phyloP scores from a whole-genome alignment of 2,797 vertebrate species.

The Neoniphon sammara region DNA sequence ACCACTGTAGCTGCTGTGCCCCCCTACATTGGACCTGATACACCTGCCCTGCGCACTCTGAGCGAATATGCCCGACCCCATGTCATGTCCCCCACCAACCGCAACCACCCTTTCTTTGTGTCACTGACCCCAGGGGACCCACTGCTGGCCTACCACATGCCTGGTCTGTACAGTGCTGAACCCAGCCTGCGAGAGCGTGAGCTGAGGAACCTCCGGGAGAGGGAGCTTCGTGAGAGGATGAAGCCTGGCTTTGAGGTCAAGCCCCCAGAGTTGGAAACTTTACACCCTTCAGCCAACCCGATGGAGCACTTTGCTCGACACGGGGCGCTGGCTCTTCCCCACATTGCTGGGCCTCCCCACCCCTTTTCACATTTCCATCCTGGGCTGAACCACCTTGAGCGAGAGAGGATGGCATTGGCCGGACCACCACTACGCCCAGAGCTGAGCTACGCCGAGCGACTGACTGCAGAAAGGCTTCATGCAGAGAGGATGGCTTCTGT shows the following conservation, averaged over 20 bases:
- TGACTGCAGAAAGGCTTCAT: slow-evolving; percentile 95
- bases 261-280: slow-evolving; percentile 92
- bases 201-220: slow-evolving; percentile 92
- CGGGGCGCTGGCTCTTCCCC: slow-evolving; percentile 91
- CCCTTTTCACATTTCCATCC: slow-evolving; percentile 93
- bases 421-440: slow-evolving; percentile 93
- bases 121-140: slow-evolving; percentile 93
- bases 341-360: slow-evolving; percentile 87
- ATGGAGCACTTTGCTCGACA: slow-evolving; percentile 98
- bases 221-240: slow-evolving; percentile 96
- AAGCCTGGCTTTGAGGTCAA: slow-evolving; percentile 98
- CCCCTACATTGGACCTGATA: slow-evolving; percentile 96
- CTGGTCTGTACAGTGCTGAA: slow-evolving; percentile 92
- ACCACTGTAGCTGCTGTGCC: slow-evolving; percentile 96
- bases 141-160: slow-evolving; percentile 96
- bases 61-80: slow-evolving; percentile 98
- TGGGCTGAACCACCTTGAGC: slow-evolving; percentile 90
- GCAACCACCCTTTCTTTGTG: slow-evolving; percentile 97
- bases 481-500: slow-evolving; percentile 97
- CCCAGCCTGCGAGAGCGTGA: slow-evolving; percentile 93
- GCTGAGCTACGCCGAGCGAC: slow-evolving; percentile 94
- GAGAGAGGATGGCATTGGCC: slow-evolving; percentile 91
- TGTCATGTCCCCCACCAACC: slow-evolving; percentile 96
- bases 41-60: slow-evolving; percentile 94
- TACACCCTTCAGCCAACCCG: slow-evolving; percentile 93